Base-by-base conservation (phyloP, 2,797 vertebrate species). In the Eulemur albifrons region DNA sequence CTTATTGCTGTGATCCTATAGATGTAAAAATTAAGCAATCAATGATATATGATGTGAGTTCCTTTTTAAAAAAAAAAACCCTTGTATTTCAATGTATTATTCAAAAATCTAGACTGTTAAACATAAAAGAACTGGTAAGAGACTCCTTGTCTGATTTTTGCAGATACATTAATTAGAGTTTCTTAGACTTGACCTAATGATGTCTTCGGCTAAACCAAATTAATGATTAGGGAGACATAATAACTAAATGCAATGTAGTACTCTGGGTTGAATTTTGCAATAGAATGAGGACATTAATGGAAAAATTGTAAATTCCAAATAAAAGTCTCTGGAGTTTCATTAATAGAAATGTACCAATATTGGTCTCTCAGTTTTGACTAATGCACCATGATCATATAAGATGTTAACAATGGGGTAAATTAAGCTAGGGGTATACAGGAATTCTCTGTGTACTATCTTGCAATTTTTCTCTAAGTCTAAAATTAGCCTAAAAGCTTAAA, bases 401-500 rank as follows among this genome's bases (percentile, higher is more conserved):
- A 85, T 63, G 88, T 25, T n/a, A 72, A 85, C 32, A 89, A 69
- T 3, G 10, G 72, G 52, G 35, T 25, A 73, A 82, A 67, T 2
- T 30, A n/a, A 23, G 48, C 14, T 54, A 82, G 61, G 18, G 13
- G 3, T 23, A 38, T 45, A 75, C 1, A 52, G 32, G 21, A 85
- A 72, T 79, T 94, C 21, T 85, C 52, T 86, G 30, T 86, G 30
- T 38, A 80, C 12, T 79, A 86, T 18, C 63, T 91, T 27, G 23
- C 7, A 72, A 90, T 40, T 76, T 82, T 76, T 67, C 48, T 59
- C 5, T 57, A 67, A 89, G 73, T 72, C 30, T 80, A 80, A 50
- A 38, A 85, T 79, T 79, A 94, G 90, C 52, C 80, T n/a, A 79
- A 90, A 90, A 70, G 52, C 32, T 89, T 82, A 57, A 77, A 63